Percentiles rank a stretch among this genome's conserved stretches.
phyloP scores from a whole-genome alignment of 2,888 invertebrate species.

The Cerastis leucographa region DNA sequence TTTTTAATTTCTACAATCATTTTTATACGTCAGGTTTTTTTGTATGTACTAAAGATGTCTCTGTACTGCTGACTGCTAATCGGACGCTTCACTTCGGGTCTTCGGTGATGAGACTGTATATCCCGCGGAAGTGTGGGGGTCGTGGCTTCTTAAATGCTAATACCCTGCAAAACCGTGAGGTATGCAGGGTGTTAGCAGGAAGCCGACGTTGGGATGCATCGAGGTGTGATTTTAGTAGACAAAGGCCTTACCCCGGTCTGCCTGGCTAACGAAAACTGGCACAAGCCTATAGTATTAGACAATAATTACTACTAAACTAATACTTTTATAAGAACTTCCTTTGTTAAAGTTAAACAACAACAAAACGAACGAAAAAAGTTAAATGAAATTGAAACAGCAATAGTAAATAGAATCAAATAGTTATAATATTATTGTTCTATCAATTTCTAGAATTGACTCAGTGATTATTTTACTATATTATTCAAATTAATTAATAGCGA shows the following conservation, averaged over 20 bases:
- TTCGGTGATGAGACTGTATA: too few species aligned
- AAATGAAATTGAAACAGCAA: neutral
- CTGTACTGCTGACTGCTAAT: neutral
- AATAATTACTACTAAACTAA: neutral
- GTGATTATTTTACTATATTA: constrained; percentile 7
- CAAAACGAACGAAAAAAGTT: neutral
- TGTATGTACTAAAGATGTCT: neutral
- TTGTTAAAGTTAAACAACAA: neutral
- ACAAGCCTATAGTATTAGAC: neutral
- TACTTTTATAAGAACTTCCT: neutral
- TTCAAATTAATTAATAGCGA: constrained; percentile 6
- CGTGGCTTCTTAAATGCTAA: too few species aligned
- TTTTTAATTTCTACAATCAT: neutral
- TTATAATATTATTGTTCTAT: neutral
- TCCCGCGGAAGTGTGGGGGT: too few species aligned
- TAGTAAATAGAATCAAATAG: neutral
- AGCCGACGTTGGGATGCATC: too few species aligned
- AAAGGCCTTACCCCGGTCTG: neutral
- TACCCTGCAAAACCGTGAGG: too few species aligned
- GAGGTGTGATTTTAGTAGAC: neutral
- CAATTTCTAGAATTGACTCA: neutral
- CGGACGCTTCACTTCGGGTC: neutral
- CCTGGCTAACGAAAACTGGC: too few species aligned
- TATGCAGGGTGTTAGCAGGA: too few species aligned
- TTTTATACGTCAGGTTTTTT: neutral